Evolutionary conservation across 2,113 vertebrate genomes (phyloP).

Genomic region (Coptodon bakossiorum): DNA sequence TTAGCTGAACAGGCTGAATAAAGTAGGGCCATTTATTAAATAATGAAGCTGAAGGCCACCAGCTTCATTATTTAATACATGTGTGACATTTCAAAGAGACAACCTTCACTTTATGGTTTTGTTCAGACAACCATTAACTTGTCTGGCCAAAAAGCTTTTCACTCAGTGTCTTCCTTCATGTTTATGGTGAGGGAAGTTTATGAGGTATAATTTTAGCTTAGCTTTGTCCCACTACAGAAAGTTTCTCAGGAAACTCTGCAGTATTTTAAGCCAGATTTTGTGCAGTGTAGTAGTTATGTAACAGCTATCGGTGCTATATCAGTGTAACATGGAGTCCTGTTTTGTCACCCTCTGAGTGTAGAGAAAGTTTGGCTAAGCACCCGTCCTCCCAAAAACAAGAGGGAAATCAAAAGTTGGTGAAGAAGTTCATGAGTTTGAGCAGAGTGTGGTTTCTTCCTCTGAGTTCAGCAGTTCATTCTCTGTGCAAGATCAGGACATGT

Average conservation of each 20-base stretch:
- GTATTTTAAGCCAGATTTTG: neutral
- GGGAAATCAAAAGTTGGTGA: neutral
- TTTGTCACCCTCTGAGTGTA: neutral
- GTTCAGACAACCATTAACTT: neutral
- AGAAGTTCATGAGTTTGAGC: neutral
- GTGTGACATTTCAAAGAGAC: neutral
- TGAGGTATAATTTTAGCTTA: neutral
- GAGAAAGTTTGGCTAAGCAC: neutral
- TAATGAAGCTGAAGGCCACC: neutral
- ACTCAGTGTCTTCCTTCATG: neutral
- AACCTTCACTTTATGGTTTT: neutral
- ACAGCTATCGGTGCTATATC: neutral
- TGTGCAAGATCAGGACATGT: neutral
- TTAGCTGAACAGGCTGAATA: neutral
- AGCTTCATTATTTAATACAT: neutral
- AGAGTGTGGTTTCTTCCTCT: neutral
- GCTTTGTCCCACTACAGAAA: neutral
- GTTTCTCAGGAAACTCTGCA: neutral
- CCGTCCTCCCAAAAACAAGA: neutral
- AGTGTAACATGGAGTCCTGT: neutral
- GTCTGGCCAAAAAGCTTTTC: neutral
- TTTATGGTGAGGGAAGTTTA: neutral
- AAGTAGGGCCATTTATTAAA: neutral
- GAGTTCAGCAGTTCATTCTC: neutral
- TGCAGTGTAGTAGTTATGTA: neutral